Evolutionary conservation across 2,113 vertebrate species (phyloP).

Genomic region (Gymnocephalus cernua): DNA sequence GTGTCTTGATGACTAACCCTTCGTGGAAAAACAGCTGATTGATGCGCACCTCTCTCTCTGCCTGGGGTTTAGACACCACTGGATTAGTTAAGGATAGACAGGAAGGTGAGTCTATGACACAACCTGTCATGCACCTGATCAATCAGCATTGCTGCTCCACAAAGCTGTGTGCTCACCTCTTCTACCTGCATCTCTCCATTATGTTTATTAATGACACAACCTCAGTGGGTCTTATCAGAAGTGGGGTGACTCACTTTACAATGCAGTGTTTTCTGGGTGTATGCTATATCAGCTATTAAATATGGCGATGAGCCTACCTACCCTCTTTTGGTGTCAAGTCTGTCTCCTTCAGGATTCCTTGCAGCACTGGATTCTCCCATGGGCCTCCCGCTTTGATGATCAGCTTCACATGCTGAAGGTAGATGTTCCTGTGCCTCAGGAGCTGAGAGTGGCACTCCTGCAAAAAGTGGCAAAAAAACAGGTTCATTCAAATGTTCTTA

Average conservation of each 20-base stretch:
- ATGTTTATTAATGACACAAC: not conserved
- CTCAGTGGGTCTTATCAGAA: not conserved
- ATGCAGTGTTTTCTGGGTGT: not conserved
- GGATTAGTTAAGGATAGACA: not conserved
- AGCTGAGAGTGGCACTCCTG: conserved; percentile 93
- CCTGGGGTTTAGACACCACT: no score
- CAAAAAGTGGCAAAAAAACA: not conserved
- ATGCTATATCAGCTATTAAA: not conserved
- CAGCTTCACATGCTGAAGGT: conserved; percentile 93
- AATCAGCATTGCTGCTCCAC: not conserved
- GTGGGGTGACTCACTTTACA: not conserved
- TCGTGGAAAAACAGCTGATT: no score
- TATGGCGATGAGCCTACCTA: conserved; percentile 49
- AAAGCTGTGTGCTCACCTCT: not conserved
- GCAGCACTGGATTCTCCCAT: conserved; percentile 94
- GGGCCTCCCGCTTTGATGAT: conserved; percentile 95
- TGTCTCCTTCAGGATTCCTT: conserved; percentile 92
- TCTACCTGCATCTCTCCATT: not conserved
- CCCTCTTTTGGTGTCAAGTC: conserved; percentile 88
- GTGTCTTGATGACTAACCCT: no score
- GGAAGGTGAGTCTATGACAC: not conserved
- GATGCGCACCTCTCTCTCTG: no score
- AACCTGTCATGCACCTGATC: not conserved
- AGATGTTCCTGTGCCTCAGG: conserved; percentile 91
- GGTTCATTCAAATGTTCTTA: not conserved